Base-by-base conservation (phyloP, 2,113 vertebrate genomes). In the Caloenas nicobarica region DNA sequence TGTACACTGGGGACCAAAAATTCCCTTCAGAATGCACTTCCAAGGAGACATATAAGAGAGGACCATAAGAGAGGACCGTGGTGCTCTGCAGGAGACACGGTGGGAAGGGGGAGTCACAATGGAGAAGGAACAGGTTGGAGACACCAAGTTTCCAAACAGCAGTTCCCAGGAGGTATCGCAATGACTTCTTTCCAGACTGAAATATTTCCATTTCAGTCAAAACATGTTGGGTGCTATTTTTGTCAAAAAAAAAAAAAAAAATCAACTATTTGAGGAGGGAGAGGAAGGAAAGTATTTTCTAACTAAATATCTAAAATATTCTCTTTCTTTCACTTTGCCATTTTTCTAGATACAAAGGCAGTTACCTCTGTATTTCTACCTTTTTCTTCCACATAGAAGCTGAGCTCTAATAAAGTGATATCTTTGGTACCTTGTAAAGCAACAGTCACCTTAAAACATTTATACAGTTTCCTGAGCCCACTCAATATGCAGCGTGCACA, bases 181-280 rank as follows among this genome's bases (percentile, higher is more conserved):
- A 16, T 22, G 65, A 69, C 73, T 57, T 44, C 50, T 69, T 34
- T 89, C 77, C 87, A 64, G 87, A 82, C 84, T 46, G 66, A 95
- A 93, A 82, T 61, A 53, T 87, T 95, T 96, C 78, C 73, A 72
- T 58, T 93, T 77, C 96, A 93, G 87, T 92, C 93, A 93, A 96
- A 97, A 92, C 79, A 95, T 1, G 8, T 5, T 81, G 71, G 68
- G 56, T 58, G 58, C 42, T 90, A 42, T 90, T 90, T 96, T 73
- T 93, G 76, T 80, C 83, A 94, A 83, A 88, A 46, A 46, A 46
- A 46, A 44, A 44, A 44, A 44, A 19, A 44, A 44, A 84, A 70
- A n/a, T 50, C 80, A 78, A 57, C 80, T 58, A 5, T 40, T 84
- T 64, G 40, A 69, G 36, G 31, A 92, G 68, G n/a, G 50, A 93